phyloP scores from a whole-genome alignment of 2,797 vertebrate genomes.

The Cuniculus paca region DNA sequence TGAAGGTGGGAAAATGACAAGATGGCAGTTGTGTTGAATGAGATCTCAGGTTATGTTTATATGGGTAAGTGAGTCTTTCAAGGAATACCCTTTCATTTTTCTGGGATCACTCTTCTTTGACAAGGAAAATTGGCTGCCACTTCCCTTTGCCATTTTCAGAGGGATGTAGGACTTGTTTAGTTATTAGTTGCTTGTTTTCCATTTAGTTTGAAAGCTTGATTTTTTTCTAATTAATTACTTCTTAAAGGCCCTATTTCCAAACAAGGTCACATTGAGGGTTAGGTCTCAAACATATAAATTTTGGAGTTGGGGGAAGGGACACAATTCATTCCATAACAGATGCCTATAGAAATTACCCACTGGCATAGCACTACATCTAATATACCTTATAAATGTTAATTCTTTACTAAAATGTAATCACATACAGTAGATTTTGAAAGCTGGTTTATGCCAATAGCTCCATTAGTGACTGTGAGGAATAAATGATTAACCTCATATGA shows the following conservation, averaged over 20 bases:
- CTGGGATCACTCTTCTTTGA: neutral
- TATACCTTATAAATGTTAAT: neutral
- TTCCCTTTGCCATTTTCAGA: neutral
- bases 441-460: neutral
- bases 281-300: neutral
- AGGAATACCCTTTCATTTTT: neutral
- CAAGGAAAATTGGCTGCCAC: neutral
- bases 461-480: neutral
- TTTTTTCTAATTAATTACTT: neutral
- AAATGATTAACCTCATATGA: conserved; percentile 2
- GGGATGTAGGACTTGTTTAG: neutral
- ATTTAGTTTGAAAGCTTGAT: neutral
- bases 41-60: neutral
- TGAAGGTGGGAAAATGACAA: neutral
- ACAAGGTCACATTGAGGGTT: neutral
- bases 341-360: neutral
- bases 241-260: neutral
- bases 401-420: neutral
- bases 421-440: neutral
- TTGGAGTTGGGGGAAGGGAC: neutral
- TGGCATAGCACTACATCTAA: neutral
- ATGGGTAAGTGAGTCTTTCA: neutral
- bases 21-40: neutral
- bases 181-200: neutral
- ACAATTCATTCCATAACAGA: neutral